Percentiles rank a stretch among this genome's conserved stretches.
Conservation (phyloP, 2,797 vertebrate species). For the Crocidura indochinensis region DNA sequence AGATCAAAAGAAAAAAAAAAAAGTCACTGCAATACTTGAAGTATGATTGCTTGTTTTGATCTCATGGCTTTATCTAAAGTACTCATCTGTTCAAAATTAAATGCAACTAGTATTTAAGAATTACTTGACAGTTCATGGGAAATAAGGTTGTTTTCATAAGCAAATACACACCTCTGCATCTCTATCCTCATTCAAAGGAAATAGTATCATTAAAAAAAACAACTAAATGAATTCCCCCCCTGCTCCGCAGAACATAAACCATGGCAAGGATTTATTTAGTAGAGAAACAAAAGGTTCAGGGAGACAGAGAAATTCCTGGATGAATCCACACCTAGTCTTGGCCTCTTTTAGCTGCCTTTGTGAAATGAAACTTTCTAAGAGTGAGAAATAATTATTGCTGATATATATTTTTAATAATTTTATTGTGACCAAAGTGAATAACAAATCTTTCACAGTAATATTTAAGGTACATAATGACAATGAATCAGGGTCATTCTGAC, state of each 20-base stretch:
- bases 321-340: neutral
- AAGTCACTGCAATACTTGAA: neutral
- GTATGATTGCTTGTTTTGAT: slow-evolving; percentile 12
- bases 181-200: neutral
- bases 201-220: neutral
- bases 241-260: neutral
- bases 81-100: slow-evolving; percentile 27
- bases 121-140: neutral
- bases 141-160: neutral
- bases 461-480: too few relatives aligned
- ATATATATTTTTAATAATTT: too few relatives aligned
- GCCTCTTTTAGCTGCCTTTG: neutral
- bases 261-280: neutral
- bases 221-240: neutral
- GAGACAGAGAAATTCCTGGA: neutral
- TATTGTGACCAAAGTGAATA: too few relatives aligned
- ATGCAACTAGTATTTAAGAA: neutral
- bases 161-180: neutral
- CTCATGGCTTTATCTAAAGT: neutral
- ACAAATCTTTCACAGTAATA: too few relatives aligned
- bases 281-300: neutral
- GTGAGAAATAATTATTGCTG: neutral
- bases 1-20: too few relatives aligned
- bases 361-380: neutral
- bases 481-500: too few relatives aligned